Base-by-base conservation (phyloP, 2,888 invertebrate species). In the Elmis aenea region DNA sequence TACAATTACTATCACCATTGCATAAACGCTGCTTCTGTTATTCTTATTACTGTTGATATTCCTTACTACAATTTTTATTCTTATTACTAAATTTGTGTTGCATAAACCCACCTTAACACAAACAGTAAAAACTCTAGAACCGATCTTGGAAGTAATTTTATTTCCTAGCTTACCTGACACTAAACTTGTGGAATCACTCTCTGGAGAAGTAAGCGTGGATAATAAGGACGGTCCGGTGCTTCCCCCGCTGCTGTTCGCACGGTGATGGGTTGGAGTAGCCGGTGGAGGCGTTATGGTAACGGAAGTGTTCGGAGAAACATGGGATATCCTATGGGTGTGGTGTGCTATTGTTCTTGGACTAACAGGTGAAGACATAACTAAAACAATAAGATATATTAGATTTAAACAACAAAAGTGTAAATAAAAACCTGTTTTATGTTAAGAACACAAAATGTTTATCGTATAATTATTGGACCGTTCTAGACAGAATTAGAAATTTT, bases 211-310 rank as follows among this genome's bases (percentile, higher is more conserved):
- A 8, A 67, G 42, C 13, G 56, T 52, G 5, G 63, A 61, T 13
- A 66, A 48, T 8, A 62, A 57, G 18, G 61, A 57, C 23, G 60
- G 50, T 23, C 47, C 50, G 16, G 12, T 56, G 60, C 42, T 67
- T 48, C 68, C 68, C 61, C 77, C 77, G 47, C 64, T 66, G 50
- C 75, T 75, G 59, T 74, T 76, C 44, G 76, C 72, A 46, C 75
- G 66, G 60, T 76, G 74, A 55, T 76, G 75, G 34, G 77, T 64
- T 1, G 78, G 77, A 1, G 77, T 76, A 1, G 74, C 69, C 1
- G 73, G 75, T 0, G 76, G 74, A 21, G 73, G 74, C 0, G 74
- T 71, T 10, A 62, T 61, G 3, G 62, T 64, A 1, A 61, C 57
- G 12, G 73, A 46, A 6, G 51, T 44, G 31, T 50, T 48, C n/a